Evolutionary conservation across 2,113 vertebrate species (phyloP), one percentile per base, ranked within the genome.

Genomic region (Hyla sarda): DNA sequence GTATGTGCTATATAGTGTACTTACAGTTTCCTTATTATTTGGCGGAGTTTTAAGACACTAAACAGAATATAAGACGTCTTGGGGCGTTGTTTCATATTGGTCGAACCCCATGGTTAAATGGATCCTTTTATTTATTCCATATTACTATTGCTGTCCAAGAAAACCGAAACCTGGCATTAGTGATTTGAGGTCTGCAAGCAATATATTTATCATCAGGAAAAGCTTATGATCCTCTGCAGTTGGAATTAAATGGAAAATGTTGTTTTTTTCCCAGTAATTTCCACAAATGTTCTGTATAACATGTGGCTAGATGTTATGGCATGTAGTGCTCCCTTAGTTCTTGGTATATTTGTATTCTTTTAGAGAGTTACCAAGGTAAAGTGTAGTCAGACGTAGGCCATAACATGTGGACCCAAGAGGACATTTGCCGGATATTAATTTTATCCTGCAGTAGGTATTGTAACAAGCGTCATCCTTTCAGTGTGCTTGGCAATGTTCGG

Each of bases 191-290:
- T 48, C 45, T 76, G 73, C n/a, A 76, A 76, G 73, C 16, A 76
- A 76, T 76, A 50, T 14, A 25, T 74, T 71, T 48, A 47, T 74
- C 72, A 74, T 74, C 71, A 23, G 21, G 41, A 74, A 74, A 74
- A 25, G 67, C 41, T 74, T 48, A 41, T 5, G 11, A 25, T 74
- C 72, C 21, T 23, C 72, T 25, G 21, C 72, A 48, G 21, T 48
- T 25, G 5, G 41, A 48, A 48, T 25, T 47, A 47, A 74, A 74
- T 41, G 72, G 72, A 74, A 74, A 74, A 74, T 73, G 23, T 48
- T 73, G 9, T 23, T 73, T 41, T 71, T 45, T 45, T 45, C 32
- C 72, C 41, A 47, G 23, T 74, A 48, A 74, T 48, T 73, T 73
- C 41, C 41, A 47, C 13, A 1, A 41, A 71, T 11, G 32, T 41